Percentiles rank a stretch among this genome's conserved stretches.
Conservation (phyloP, 2,888 invertebrate species). For the Patella depressa region DNA sequence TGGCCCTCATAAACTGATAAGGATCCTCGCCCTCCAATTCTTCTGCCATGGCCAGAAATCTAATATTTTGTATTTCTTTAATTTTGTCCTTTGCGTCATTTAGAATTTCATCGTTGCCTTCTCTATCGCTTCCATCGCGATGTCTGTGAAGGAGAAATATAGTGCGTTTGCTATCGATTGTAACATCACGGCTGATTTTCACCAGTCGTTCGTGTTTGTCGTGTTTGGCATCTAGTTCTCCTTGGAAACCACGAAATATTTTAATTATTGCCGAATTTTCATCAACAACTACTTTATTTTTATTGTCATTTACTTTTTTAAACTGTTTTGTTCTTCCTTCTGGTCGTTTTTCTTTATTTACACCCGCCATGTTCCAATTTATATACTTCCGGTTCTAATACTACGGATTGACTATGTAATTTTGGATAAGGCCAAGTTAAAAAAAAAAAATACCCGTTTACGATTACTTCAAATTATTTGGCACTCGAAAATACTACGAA, state of each 20-base stretch:
- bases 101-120: constrained; percentile 74
- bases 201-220: constrained; percentile 87
- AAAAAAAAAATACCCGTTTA: too few species aligned
- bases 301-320: too few species aligned
- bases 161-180: constrained; percentile 90
- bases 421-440: too few species aligned
- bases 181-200: constrained; percentile 86
- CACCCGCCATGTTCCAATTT: too few species aligned
- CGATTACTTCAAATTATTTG: too few species aligned
- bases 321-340: too few species aligned
- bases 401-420: too few species aligned
- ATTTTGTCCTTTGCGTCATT: constrained; percentile 80
- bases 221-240: constrained; percentile 81
- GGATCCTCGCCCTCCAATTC: constrained; percentile 83
- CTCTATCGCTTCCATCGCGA: constrained; percentile 17
- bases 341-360: too few species aligned
- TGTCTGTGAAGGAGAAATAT: constrained; percentile 87
- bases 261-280: constrained; percentile 52
- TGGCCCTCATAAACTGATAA: constrained; percentile 80
- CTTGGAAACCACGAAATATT: constrained; percentile 59
- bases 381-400: too few species aligned
- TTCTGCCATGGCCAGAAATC: constrained; percentile 80
- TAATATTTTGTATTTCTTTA: constrained; percentile 76
- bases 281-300: too few species aligned
- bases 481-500: too few species aligned